Conservation (phyloP, 2,888 invertebrate genomes). For the Ashinkailepas kermadecensis region DNA sequence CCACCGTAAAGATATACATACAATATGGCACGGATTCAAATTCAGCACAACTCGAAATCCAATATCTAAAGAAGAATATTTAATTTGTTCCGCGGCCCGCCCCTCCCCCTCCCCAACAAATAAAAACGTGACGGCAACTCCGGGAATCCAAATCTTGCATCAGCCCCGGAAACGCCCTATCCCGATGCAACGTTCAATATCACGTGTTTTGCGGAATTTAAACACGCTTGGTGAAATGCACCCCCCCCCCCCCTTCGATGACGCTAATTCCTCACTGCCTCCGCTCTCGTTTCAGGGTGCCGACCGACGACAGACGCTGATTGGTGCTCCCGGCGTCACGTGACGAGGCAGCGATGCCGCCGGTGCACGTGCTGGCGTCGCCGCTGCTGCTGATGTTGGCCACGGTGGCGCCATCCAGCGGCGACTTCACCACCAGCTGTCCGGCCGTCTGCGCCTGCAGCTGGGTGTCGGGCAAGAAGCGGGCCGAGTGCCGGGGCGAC, state of each 20-base stretch:
- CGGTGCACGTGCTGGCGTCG: slow-evolving; percentile 32
- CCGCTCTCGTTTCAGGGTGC: not conserved
- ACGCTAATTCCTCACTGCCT: not conserved
- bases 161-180: too few relatives aligned
- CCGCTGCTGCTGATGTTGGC: slow-evolving; percentile 40
- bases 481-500: slow-evolving; percentile 73
- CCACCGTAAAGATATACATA: too few relatives aligned
- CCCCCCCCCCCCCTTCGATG: not conserved
- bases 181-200: too few relatives aligned
- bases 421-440: slow-evolving; percentile 44
- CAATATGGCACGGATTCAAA: too few relatives aligned
- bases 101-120: too few relatives aligned
- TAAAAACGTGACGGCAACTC: too few relatives aligned
- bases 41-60: too few relatives aligned
- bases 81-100: too few relatives aligned
- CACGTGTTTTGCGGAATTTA: too few relatives aligned
- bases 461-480: slow-evolving; percentile 74
- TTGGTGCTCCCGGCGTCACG: not conserved
- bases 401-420: slow-evolving; percentile 43
- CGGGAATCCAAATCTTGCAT: too few relatives aligned
- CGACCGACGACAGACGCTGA: not conserved
- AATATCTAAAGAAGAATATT: too few relatives aligned
- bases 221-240: too few relatives aligned
- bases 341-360: not conserved
- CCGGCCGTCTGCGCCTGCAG: slow-evolving; percentile 79